Evolutionary conservation across 2,113 vertebrate species (phyloP), one percentile per base, ranked within the genome.

Genomic region (Platysteira castanea): DNA sequence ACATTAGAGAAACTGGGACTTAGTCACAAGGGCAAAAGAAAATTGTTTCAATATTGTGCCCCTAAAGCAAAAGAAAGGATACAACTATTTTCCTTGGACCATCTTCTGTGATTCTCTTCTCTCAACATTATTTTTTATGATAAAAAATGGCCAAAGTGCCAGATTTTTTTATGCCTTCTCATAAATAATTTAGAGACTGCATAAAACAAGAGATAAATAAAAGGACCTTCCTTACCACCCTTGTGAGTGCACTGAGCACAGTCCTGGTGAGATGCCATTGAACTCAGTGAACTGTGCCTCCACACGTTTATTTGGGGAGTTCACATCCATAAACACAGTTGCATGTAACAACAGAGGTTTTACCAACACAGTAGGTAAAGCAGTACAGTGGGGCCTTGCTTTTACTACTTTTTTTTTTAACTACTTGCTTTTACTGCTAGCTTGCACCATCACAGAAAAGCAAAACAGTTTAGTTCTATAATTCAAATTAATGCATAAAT

Each of bases 111-210:
- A 30, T 68, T 87, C 44, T 75, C 16, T 82, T 85, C 81, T 64
- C 64, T 86, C 65, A 73, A 44, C 33, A 87, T 53, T n/a, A 79
- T 33, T 76, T 84, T 92, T 94, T 95, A 46, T 65, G 65, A 61
- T 21, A 87, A 57, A 85, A 91, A 89, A 52, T 30, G 6, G 24
- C 14, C 42, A 70, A 91, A 42, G 64, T 59, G 11, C 1, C 8
- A 6, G 31, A 52, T 85, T 67, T 93, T 93, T 81, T 79, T 52
- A 49, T 28, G 13, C 59, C 21, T 69, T 84, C 50, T 50, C 41
- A 85, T 91, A 89, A 89, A 93, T 84, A 91, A 92, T 95, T 92
- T 73, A 85, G 20, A 82, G 81, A 49, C 26, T 64, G 33, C 28
- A 53, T 24, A 22, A 61, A 89, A 64, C 13, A 81, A 78, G 53